phyloP scores from a whole-genome alignment of 2,888 invertebrate genomes.

The Troglohyphantes excavatus region DNA sequence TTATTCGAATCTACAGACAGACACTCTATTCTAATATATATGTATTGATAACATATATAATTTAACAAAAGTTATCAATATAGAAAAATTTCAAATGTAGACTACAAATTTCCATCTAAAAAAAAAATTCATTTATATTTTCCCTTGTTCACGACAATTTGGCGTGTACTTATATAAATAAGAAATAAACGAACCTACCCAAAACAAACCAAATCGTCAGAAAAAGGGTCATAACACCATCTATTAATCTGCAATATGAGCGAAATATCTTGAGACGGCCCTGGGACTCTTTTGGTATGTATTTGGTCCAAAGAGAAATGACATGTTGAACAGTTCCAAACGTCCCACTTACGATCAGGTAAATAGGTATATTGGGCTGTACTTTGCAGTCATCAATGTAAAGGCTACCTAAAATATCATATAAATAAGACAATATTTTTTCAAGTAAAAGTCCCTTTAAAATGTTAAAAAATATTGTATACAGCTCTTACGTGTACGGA shows the following conservation, averaged over 20 bases:
- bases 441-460: too few species aligned
- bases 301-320: constrained; percentile 67
- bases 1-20: too few species aligned
- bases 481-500: too few species aligned
- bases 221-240: constrained; percentile 38
- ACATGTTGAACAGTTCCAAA: constrained; percentile 66
- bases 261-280: constrained; percentile 34
- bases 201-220: constrained; percentile 61
- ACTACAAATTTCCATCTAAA: too few species aligned
- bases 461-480: too few species aligned
- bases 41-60: too few species aligned
- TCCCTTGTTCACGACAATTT: too few species aligned
- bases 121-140: too few species aligned
- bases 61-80: too few species aligned
- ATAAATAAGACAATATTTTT: too few species aligned
- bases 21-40: too few species aligned
- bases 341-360: constrained; percentile 54
- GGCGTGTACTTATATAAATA: neutral
- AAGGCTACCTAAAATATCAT: constrained; percentile 36
- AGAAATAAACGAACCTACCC: constrained; percentile 39
- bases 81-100: too few species aligned
- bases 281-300: constrained; percentile 52
- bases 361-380: constrained; percentile 67
- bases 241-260: constrained; percentile 33
- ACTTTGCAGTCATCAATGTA: constrained; percentile 58